A percentile compares a stretch with the other conserved stretches of the same genome.
phyloP scores from a whole-genome alignment of 1,140 invertebrate species.

The Drosophila dunni region DNA sequence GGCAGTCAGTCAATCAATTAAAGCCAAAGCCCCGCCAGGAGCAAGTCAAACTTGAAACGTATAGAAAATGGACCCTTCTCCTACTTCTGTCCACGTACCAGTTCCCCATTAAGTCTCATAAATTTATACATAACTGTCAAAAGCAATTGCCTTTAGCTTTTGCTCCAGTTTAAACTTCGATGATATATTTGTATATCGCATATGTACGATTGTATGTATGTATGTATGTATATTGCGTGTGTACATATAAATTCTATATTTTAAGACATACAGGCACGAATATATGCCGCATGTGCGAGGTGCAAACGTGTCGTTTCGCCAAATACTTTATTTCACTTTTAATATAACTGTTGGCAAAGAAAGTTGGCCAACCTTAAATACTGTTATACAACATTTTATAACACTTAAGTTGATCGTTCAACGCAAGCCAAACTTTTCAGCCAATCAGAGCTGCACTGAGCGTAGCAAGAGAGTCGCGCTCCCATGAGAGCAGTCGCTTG shows the following conservation, averaged over 20 bases:
- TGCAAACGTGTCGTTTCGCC: background rate
- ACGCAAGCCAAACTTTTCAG: background rate
- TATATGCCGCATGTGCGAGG: constrained; percentile 34
- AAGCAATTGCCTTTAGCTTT: constrained; percentile 82
- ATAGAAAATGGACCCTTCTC: constrained; percentile 1
- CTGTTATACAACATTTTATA: background rate
- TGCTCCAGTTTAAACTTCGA: constrained; percentile 81
- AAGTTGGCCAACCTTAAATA: background rate
- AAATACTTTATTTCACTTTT: no score
- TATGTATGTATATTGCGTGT: constrained; percentile 8
- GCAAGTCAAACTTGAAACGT: constrained; percentile 23
- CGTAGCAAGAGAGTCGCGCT: no score
- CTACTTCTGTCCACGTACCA: constrained; percentile 23
- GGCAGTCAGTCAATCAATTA: constrained; percentile 72
- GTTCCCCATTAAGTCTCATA: constrained; percentile 74
- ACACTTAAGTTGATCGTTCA: background rate
- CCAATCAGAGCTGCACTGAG: no score
- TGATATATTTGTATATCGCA: constrained; percentile 78
- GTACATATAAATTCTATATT: constrained; percentile 31
- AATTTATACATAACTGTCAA: constrained; percentile 82
- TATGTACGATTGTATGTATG: constrained; percentile 13
- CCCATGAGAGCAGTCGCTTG: no score
- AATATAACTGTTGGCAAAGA: no score
- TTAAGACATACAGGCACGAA: constrained; percentile 37
- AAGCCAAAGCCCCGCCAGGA: constrained; percentile 51